Percentiles rank a stretch among this genome's conserved stretches.
Conservation (phyloP, 2,888 invertebrate genomes). For the Conchocele bisecta region DNA sequence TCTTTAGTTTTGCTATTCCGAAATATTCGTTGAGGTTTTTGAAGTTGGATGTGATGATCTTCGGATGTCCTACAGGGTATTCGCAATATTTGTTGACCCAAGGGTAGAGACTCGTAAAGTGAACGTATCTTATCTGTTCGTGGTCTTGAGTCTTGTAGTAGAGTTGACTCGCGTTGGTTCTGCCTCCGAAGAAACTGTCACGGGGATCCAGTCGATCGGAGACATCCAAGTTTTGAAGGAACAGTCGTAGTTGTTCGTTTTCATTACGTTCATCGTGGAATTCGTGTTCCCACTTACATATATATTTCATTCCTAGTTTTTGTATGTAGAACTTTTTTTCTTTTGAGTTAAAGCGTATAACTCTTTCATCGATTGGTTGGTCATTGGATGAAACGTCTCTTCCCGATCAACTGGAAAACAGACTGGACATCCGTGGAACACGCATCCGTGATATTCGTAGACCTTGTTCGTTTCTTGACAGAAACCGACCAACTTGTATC, state of each 20-base stretch:
- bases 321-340: too few relatives aligned
- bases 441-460: neutral
- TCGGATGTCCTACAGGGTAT: slow-evolving; percentile 67
- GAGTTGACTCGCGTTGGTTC: slow-evolving; percentile 62
- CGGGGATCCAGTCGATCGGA: slow-evolving; percentile 54
- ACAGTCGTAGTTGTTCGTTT: neutral
- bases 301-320: slow-evolving; percentile 2
- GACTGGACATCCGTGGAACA: neutral
- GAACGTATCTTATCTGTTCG: slow-evolving; percentile 60
- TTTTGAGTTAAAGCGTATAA: slow-evolving; percentile 12
- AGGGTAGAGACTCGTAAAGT: slow-evolving; percentile 67
- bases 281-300: slow-evolving; percentile 26
- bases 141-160: slow-evolving; percentile 37
- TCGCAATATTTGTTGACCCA: slow-evolving; percentile 61
- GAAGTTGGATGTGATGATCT: slow-evolving; percentile 41
- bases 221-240: slow-evolving; percentile 15
- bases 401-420: neutral
- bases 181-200: slow-evolving; percentile 69
- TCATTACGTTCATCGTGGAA: neutral
- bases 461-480: slow-evolving; percentile 2
- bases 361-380: slow-evolving; percentile 4
- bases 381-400: neutral
- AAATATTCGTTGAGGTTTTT: slow-evolving; percentile 26
- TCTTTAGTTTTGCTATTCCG: slow-evolving; percentile 37
- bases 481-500: slow-evolving; percentile 4